These are phyloP conservation scores for Xerus inauris DNA, from an alignment of 2,113 vertebrate species.

Conservation along the genomic window DNA sequence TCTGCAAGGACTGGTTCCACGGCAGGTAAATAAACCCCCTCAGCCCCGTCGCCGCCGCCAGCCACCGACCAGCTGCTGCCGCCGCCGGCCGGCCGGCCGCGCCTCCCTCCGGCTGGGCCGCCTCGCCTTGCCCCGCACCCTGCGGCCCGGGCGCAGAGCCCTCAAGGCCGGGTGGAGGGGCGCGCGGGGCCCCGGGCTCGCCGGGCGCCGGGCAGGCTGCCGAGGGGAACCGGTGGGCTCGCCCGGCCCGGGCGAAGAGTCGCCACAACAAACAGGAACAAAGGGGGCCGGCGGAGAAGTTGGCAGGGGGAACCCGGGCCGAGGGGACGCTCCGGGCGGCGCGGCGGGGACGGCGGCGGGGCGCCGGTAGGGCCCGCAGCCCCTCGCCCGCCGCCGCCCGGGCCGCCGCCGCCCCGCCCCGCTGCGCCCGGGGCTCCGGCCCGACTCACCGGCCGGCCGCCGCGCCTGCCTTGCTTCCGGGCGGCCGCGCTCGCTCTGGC, in stretches of 20 bases:
- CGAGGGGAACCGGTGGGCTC: conserved; percentile 65
- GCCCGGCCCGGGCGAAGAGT: conserved; percentile 65
- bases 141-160: neutral
- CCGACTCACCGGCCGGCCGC: conserved; percentile 11
- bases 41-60: conserved; percentile 15
- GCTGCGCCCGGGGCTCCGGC: conserved; percentile 4
- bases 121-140: neutral
- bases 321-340: conserved; percentile 47
- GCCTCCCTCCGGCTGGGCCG: neutral
- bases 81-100: neutral
- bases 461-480: conserved; percentile 51
- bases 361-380: conserved; percentile 20
- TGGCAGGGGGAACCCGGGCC: conserved; percentile 63
- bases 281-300: conserved; percentile 77
- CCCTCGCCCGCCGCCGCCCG: conserved; percentile 18
- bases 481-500: neutral
- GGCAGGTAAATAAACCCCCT: conserved; percentile 91
- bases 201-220: conserved; percentile 1
- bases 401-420: conserved; percentile 25
- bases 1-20: conserved; percentile 99
- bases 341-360: conserved; percentile 9
- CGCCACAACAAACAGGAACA: conserved; percentile 79
- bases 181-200: conserved; percentile 12
- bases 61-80: neutral
- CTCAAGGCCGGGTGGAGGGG: conserved; percentile 13